Evolutionary conservation across 2,888 invertebrate species (phyloP), one percentile per base, ranked within the genome.

Genomic region (Thecophora atra): DNA sequence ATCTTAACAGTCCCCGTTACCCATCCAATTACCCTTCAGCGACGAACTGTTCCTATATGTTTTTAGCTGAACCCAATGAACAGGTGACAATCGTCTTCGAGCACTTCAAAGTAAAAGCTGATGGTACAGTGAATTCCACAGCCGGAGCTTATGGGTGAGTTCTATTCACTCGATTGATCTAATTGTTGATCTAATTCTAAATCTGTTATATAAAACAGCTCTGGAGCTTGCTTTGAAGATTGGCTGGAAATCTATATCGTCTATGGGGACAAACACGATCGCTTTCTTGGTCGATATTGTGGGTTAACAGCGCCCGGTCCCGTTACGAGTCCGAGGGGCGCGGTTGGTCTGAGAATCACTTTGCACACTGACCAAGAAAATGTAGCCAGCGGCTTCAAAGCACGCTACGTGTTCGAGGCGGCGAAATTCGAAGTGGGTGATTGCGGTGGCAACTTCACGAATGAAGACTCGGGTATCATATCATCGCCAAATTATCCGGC

Each of bases 11-110:
- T 70, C 98, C 98, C 26, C 91, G 97, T 75, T 97, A 96, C 90
- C 98, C 98, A 82, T 95, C 96, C 83, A 95, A 96, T 88, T 99
- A 99, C 89, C 98, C 98, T 77, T 95, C 96, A 82, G 93, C 93
- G 86, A 96, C 94, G 78, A 95, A 95, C 88, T 98, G 98, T 89
- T 94, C 96, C 75, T 99, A 95, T 89, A 90, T 93, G 82, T 96
- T 98, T 87, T 88, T 93, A 81, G 94, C 94, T 70, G 92, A 92
- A 78, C 92, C 93, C 76, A 94, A 94, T 85, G 96, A 96, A 85
- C 96, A 96, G 88, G 96, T 96, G 81, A 93, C 94, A 74, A 90
- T 96, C 77, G 93, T 96, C 74, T 96, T 96, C 83, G 96, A 96
- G 87, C 94, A 95, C 86, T 96, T 97, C 85, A 96, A 95, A 87